phyloP scores from a whole-genome alignment of 2,888 invertebrate species.

The Lordiphosa fenestrarum region DNA sequence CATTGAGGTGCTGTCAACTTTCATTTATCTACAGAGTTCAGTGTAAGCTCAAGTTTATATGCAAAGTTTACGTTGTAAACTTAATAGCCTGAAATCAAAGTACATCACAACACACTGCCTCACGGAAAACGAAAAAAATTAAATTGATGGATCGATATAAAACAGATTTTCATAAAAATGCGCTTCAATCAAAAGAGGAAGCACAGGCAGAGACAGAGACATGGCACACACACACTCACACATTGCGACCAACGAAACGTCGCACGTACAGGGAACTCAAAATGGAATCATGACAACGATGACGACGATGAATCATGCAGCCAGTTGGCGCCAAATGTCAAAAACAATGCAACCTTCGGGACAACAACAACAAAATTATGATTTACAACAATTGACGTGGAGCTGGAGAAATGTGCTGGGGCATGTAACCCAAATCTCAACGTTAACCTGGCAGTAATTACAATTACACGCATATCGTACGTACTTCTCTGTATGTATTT shows the following conservation, averaged over 20 bases:
- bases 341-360: slow-evolving; percentile 58
- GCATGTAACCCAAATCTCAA: slow-evolving; percentile 11
- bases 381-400: slow-evolving; percentile 46
- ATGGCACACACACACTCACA: neutral
- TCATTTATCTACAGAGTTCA: too few relatives aligned
- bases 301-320: slow-evolving; percentile 62
- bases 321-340: slow-evolving; percentile 70
- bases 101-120: slow-evolving; percentile 14
- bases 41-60: too few relatives aligned
- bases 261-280: slow-evolving; percentile 22
- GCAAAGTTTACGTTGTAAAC: too few relatives aligned
- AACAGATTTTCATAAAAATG: slow-evolving; percentile 63
- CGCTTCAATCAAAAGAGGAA: slow-evolving; percentile 35
- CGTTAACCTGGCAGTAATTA: slow-evolving; percentile 56
- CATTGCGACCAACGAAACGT: slow-evolving; percentile 38
- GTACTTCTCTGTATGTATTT: slow-evolving; percentile 16
- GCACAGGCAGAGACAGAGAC: neutral
- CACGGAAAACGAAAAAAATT: slow-evolving; percentile 38
- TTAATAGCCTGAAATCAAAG: slow-evolving; percentile 11
- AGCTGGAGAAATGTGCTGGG: neutral
- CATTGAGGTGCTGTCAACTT: too few relatives aligned
- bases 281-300: slow-evolving; percentile 22
- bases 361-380: slow-evolving; percentile 47
- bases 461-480: slow-evolving; percentile 5
- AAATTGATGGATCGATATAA: slow-evolving; percentile 66